Base-by-base conservation (phyloP, 2,797 vertebrate species). In the Synanceia verrucosa region DNA sequence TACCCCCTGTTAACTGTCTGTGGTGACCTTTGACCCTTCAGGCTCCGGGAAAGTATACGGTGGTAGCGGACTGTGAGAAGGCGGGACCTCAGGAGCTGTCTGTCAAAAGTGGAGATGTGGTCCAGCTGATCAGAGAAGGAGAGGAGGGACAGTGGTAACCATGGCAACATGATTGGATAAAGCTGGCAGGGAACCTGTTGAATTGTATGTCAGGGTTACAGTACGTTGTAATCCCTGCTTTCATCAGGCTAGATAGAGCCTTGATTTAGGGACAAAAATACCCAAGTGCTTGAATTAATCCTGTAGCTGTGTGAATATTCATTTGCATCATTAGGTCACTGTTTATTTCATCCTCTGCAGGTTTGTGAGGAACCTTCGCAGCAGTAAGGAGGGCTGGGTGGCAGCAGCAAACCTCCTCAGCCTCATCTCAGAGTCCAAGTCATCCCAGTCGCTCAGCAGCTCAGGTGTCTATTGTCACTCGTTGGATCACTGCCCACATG, bases 301-400 rank as follows among this genome's bases (percentile, higher is more conserved):
- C 4, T 39, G 24, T 39, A n/a, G 23, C 7, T 10, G 8, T 44
- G 5, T 33, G 13, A 52, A 26, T 4, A 34, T 9, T 19, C 47
- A 29, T 10, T 41, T 2, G 0, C 19, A 19, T n/a, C 8, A 10
- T 31, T 23, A 11, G 28, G 11, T 65, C 16, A 10, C 16, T 21
- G 16, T 65, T 19, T 62, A 16, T 65, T 50, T 64, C 2, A n/a
- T 44, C 23, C 21, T 82, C 23, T 68, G 78, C 76, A 98, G 98
- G 98, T 96, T 94, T 76, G 95, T 99, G 44, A 95, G 94, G 88
- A 98, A 99, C 89, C 93, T 98, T 39, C 96, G 91, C 86, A 95
- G 91, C 61, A 91, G 86, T 85, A 95, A 89, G 81, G 97, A 99
- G 82, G 96, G 96, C 61, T 97, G 96, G 96, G 94, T 99, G 65